phyloP scores from a whole-genome alignment of 1,140 invertebrate genomes.

The Eciton burchellii region DNA sequence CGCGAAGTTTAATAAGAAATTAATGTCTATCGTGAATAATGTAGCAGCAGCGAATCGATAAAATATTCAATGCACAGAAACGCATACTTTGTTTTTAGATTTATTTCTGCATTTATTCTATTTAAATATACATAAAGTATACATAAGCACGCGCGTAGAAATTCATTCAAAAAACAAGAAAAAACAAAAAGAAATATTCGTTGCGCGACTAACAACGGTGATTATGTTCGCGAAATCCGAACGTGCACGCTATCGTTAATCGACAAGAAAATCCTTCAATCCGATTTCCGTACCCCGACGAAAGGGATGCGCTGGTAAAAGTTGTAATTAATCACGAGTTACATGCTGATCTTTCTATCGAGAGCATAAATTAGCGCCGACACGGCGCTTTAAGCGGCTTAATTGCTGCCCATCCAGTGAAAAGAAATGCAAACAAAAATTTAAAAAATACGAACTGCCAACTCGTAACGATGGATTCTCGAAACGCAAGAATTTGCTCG shows the following conservation, averaged over 20 bases:
- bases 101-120: not conserved
- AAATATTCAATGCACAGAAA: not conserved
- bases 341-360: constrained; percentile 57
- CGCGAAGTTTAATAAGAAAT: not conserved
- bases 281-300: constrained; percentile 13
- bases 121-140: too few relatives aligned
- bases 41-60: not conserved
- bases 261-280: constrained; percentile 59
- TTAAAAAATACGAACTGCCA: constrained; percentile 58
- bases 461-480: constrained; percentile 44
- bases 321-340: constrained; percentile 64
- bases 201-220: constrained; percentile 15
- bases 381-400: constrained; percentile 62
- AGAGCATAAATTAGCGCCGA: constrained; percentile 61
- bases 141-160: constrained; percentile 16
- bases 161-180: constrained; percentile 35
- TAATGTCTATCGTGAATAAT: not conserved
- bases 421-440: too few relatives aligned
- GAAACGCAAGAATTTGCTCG: constrained; percentile 37
- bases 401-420: constrained; percentile 52
- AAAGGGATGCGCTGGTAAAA: constrained; percentile 58
- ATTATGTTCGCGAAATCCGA: constrained; percentile 54
- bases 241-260: constrained; percentile 43
- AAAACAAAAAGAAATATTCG: too few relatives aligned
- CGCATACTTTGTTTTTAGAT: not conserved